Percentiles rank a stretch among this genome's conserved stretches.
phyloP scores from a whole-genome alignment of 2,888 invertebrate genomes.

The Lamellibrachia satsuma region DNA sequence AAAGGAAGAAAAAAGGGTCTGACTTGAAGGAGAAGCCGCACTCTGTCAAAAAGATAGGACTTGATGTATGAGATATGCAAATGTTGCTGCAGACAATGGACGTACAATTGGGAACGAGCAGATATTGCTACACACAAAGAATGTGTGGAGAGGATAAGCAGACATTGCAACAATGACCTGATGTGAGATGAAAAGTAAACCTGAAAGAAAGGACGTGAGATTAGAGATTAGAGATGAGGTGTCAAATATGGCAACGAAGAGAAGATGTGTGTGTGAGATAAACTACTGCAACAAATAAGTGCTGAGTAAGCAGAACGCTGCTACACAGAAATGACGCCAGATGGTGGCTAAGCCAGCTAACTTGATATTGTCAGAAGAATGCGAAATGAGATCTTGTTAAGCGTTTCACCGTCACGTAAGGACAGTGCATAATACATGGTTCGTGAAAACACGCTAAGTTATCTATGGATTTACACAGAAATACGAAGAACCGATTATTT shows the following conservation, averaged over 20 bases:
- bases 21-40: background rate
- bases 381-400: background rate
- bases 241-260: background rate
- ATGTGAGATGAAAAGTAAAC: background rate
- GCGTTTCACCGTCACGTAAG: background rate
- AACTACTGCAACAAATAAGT: background rate
- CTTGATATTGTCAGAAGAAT: background rate
- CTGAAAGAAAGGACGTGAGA: background rate
- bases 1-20: background rate
- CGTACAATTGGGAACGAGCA: background rate
- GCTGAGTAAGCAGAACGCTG: background rate
- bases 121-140: background rate
- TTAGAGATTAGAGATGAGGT: background rate
- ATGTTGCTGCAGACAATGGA: background rate
- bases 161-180: background rate
- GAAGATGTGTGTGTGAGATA: background rate
- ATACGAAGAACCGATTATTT: background rate
- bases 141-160: background rate
- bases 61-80: background rate
- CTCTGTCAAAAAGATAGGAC: background rate
- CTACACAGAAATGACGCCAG: background rate
- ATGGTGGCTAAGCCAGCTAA: slow-evolving; percentile 3
- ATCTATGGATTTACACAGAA: background rate
- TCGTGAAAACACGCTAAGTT: background rate
- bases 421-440: background rate